These are phyloP conservation scores for Catostomus latipinnis DNA, from an alignment of 2,797 vertebrate genomes.

Conservation along the genomic window DNA sequence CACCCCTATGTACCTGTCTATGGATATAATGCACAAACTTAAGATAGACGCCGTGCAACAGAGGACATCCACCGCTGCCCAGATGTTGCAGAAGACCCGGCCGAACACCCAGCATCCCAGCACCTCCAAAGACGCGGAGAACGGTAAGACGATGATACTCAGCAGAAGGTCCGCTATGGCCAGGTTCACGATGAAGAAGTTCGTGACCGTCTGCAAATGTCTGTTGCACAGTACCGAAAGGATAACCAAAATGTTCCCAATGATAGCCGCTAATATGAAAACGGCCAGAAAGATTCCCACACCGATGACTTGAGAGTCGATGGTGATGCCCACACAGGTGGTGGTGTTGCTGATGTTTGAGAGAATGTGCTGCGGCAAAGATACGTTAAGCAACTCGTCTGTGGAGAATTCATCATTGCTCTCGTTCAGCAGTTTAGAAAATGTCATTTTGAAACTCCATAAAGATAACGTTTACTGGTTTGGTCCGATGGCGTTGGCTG, in stretches of 20 bases:
- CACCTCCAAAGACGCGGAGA: constrained; percentile 94
- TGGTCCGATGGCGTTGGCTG: constrained; percentile 48
- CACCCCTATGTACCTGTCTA: constrained; percentile 96
- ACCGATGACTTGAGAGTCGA: constrained; percentile 84
- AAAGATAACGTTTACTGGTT: constrained; percentile 72
- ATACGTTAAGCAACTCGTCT: constrained; percentile 68
- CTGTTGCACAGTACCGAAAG: constrained; percentile 94
- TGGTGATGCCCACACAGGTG: constrained; percentile 77
- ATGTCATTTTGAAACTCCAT: constrained; percentile 89
- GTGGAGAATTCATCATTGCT: constrained; percentile 83
- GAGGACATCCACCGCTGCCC: constrained; percentile 98
- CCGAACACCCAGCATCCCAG: constrained; percentile 96
- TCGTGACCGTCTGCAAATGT: constrained; percentile 94
- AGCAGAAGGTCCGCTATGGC: constrained; percentile 94
- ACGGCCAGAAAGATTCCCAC: constrained; percentile 87
- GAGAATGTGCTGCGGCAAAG: constrained; percentile 61
- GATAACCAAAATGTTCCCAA: constrained; percentile 96
- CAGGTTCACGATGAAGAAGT: constrained; percentile 97
- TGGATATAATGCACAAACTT: constrained; percentile 96
- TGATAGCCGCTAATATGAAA: constrained; percentile 91
- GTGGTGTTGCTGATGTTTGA: constrained; percentile 75
- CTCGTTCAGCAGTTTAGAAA: constrained; percentile 83
- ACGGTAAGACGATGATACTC: constrained; percentile 91
- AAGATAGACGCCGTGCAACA: constrained; percentile 99
- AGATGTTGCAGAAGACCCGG: constrained; percentile 95